Base-by-base conservation (phyloP, 2,888 invertebrate genomes). In the Pyrochroa serraticornis region DNA sequence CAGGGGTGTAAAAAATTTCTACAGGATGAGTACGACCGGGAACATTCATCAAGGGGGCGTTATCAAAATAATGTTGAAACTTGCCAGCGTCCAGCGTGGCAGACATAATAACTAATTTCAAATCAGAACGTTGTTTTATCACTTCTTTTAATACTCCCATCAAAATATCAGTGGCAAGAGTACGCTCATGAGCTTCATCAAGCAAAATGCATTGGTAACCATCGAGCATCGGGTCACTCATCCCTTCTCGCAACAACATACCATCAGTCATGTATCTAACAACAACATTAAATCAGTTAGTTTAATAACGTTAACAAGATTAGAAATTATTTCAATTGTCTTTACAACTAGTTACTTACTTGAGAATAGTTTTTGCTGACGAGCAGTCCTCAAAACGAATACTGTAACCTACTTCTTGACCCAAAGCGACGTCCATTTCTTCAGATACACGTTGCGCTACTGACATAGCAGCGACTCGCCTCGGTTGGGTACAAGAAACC, bases 341-440 rank as follows among this genome's bases (percentile, higher is more conserved):
- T n/a, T n/a, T n/a, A n/a, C n/a, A n/a, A n/a, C n/a, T n/a, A n/a
- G 37, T 22, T 41, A 76, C 83, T 80, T 81, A 89, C 87, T 99
- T 99, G 1, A 99, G 83, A 30, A 97, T 84, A 0, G 98, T 99
- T 75, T 91, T 93, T 0, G 92, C 87, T 1, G 95, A 95, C 1
- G 97, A 96, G 75, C 98, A 98, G 81, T 99, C 98, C 80, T 99
- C 99, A 76, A 99, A 99, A 84, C 99, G 92, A 76, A 99, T 99
- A 75, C 95, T 93, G 77, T 96, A 96, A 58, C 96, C 96, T 13
- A 96, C 95, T 81, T 96, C 93, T 74, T 93, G 90, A 0, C 91
- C 92, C 5, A 99, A 79, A 5, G 88, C 89, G 0, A 98, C 97
- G 77, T 99, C 99, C 98, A 99, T 97, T 82, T 99, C 99, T 76